Evolutionary conservation across 2,113 vertebrate species (phyloP), one percentile per base, ranked within the genome.

Genomic region (Antechinus stuartii): DNA sequence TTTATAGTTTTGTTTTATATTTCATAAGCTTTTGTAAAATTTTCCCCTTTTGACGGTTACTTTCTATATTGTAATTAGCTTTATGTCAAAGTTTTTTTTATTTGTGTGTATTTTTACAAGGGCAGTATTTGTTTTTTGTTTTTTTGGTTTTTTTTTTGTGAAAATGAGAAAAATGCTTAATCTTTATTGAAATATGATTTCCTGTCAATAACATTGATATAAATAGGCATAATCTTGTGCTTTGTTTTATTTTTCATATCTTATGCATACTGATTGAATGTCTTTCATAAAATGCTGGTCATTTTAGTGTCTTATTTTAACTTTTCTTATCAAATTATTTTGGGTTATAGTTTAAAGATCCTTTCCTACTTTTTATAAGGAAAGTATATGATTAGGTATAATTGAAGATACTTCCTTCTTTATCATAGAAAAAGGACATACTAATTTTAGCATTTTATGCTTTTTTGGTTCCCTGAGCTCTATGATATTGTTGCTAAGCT

Each of bases 281-380:
- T 92, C 76, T 92, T 96, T 95, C 68, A 52, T 95, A 50, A 91
- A 94, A 26, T 92, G 50, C 50, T 91, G 35, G 54, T 11, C 89
- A 11, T 91, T 95, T 93, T 96, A 96, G 35, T 92, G 55, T 93
- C 27, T 93, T 95, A 91, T 84, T 84, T 23, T 84, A 42, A 35
- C 47, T 54, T 91, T 92, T 9, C 92, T 0, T 90, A 23, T 54
- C n/a, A 89, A 91, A 8, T 53, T 96, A 94, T 96, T 61, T 42
- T 96, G 89, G 54, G 23, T 76, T 92, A 46, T 93, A 6, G 92
- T 26, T 96, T 96, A 57, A 96, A 96, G 30, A 95, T 96, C 27
- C 54, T 94, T 96, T 93, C 92, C 47, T 6, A n/a, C 68, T 84
- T 95, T 95, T 90, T 95, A 96, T 76, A 25, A 11, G 91, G 93